Conservation (phyloP, 2,797 vertebrate species). For the Spatula versicolor region DNA sequence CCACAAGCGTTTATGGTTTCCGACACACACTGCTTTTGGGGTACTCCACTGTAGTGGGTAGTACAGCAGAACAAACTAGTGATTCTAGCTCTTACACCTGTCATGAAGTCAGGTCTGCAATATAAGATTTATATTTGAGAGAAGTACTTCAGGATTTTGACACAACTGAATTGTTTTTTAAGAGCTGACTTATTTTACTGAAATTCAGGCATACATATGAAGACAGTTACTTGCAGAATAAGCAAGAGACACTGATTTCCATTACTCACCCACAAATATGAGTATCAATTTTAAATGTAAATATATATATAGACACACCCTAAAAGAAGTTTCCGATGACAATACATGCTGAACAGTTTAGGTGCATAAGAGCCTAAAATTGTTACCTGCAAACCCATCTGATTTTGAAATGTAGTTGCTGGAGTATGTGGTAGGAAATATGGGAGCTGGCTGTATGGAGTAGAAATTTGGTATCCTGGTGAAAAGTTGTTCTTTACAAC, state of each 20-base stretch:
- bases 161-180: not conserved
- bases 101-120: not conserved
- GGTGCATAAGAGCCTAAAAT: not conserved
- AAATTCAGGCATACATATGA: not conserved
- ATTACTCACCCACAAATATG: not conserved
- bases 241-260: not conserved
- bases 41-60: not conserved
- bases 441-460: constrained; percentile 76
- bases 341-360: not conserved
- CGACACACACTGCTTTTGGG: not conserved
- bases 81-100: not conserved
- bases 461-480: constrained; percentile 74
- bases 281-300: not conserved
- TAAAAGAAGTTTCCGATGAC: not conserved
- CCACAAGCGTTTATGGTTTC: not conserved
- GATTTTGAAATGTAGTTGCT: constrained; percentile 72
- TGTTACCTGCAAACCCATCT: constrained; percentile 72
- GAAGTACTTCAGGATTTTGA: not conserved
- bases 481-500: constrained; percentile 81
- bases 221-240: not conserved
- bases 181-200: not conserved
- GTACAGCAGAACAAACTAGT: not conserved
- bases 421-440: constrained; percentile 71
- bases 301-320: not conserved
- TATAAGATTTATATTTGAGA: not conserved